Evolutionary conservation across 2,113 vertebrate genomes (phyloP).

Genomic region (Chionodraco myersi): DNA sequence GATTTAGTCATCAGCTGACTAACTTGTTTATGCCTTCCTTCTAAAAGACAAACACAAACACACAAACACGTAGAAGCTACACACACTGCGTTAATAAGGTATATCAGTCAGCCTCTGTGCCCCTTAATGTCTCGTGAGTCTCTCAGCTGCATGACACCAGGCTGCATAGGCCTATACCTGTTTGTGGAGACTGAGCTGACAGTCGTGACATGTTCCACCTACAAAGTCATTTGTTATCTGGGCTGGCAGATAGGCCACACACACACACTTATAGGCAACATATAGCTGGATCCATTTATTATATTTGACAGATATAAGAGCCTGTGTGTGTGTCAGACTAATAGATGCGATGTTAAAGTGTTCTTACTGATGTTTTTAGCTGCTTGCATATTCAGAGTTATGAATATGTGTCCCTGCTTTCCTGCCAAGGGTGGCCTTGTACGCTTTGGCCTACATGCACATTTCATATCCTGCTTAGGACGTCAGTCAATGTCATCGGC

Average conservation of each 20-base stretch:
- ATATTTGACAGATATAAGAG: constrained; percentile 36
- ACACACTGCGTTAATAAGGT: constrained; percentile 8
- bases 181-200: constrained; percentile 36
- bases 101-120: constrained; percentile 17
- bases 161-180: constrained; percentile 18
- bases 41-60: constrained; percentile 43
- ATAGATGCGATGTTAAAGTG: constrained; percentile 2
- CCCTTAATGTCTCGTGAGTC: background rate
- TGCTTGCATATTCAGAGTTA: constrained; percentile 32
- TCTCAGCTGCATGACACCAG: constrained; percentile 1
- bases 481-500: constrained; percentile 61
- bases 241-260: constrained; percentile 19
- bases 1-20: constrained; percentile 71
- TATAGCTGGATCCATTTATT: constrained; percentile 44
- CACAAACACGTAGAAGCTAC: background rate
- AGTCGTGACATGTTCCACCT: constrained; percentile 44
- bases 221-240: constrained; percentile 55
- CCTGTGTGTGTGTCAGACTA: constrained; percentile 2
- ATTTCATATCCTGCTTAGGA: constrained; percentile 45
- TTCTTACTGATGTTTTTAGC: background rate
- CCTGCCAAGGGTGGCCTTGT: background rate
- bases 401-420: constrained; percentile 20
- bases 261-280: constrained; percentile 2
- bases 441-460: constrained; percentile 45
- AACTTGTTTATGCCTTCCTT: constrained; percentile 67